These are phyloP conservation scores for Salminus brasiliensis DNA, from an alignment of 2,113 vertebrate species.

Conservation along the genomic window DNA sequence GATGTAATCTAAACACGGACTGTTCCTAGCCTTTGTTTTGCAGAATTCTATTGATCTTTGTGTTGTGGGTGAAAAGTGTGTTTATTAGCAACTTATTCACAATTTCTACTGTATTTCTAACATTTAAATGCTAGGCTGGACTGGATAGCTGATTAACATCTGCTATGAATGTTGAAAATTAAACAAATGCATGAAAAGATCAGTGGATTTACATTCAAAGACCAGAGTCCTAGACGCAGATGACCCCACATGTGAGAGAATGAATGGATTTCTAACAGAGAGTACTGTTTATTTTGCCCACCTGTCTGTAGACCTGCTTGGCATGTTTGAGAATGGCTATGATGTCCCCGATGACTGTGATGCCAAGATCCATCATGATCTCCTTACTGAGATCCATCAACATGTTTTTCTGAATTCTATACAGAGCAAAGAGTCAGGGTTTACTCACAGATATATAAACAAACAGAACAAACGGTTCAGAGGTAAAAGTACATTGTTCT, in stretches of 20 bases:
- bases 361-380: constrained; percentile 93
- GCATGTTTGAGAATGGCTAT: constrained; percentile 94
- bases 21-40: neutral
- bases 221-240: neutral
- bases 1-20: neutral
- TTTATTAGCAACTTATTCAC: too few species aligned
- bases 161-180: too few species aligned
- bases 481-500: neutral
- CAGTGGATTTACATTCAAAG: too few species aligned
- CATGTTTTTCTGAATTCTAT: constrained; percentile 94
- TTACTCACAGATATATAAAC: neutral
- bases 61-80: neutral
- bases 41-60: neutral
- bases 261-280: neutral
- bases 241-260: neutral
- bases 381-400: constrained; percentile 94
- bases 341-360: constrained; percentile 89
- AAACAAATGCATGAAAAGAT: too few species aligned
- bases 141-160: too few species aligned
- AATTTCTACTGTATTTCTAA: too few species aligned
- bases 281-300: constrained; percentile 52
- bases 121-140: too few species aligned
- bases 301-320: constrained; percentile 92
- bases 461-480: neutral
- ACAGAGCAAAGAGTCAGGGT: neutral